These are phyloP conservation scores for Carollia perspicillata DNA, from an alignment of 2,113 vertebrate species.

Conservation along the genomic window DNA sequence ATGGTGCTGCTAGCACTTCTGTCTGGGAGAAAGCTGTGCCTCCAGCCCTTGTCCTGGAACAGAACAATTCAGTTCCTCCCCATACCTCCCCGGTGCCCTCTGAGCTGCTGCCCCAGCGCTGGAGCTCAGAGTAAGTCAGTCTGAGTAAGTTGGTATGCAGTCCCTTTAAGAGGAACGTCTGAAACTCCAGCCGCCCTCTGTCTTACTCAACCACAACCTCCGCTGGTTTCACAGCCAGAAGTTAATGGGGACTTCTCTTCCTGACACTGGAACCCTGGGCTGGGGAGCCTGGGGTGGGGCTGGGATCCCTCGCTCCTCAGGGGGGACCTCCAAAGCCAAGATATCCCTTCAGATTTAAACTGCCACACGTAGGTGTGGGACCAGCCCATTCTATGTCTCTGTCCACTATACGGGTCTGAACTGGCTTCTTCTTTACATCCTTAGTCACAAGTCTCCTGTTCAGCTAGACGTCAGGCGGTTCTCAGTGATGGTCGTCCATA, in stretches of 20 bases:
- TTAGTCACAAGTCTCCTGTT: not conserved
- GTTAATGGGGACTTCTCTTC: not conserved
- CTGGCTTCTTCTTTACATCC: not conserved
- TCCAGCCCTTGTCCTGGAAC: not conserved
- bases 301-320: not conserved
- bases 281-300: not conserved
- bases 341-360: not conserved
- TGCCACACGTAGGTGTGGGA: not conserved
- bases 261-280: not conserved
- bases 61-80: not conserved
- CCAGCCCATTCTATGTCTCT: not conserved
- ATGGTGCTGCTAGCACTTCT: not conserved
- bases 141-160: not conserved
- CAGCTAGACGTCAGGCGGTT: not conserved
- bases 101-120: not conserved
- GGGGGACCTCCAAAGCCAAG: not conserved
- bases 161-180: not conserved
- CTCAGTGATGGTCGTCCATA: not conserved
- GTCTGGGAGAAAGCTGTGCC: not conserved
- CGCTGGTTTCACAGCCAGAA: not conserved
- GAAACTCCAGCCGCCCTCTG: not conserved
- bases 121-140: not conserved
- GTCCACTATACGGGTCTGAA: not conserved
- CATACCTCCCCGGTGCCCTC: not conserved
- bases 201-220: not conserved